Base-by-base conservation (phyloP, 2,113 vertebrate genomes). In the Ailurus styani region DNA sequence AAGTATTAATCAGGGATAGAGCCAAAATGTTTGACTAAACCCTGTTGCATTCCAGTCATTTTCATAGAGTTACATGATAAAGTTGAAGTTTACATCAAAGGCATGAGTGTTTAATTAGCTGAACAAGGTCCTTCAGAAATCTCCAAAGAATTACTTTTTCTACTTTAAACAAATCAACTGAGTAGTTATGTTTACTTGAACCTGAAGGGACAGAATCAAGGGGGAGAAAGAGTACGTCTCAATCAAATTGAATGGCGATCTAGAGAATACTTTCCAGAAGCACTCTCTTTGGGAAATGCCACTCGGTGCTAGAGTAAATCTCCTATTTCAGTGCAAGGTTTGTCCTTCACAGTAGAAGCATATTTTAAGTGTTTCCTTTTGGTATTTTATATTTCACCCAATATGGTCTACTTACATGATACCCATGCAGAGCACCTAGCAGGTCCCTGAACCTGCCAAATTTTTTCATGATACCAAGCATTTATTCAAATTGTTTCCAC, bases 71-170 rank as follows among this genome's bases (percentile, higher is more conserved):
- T 93, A 68, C 9, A 96, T n/a, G 29, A 29, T 72, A 42, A 64
- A 79, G 29, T 90, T 13, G 52, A 85, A 85, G 40, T 88, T 93
- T 72, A 72, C 8, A 75, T 31, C 52, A 85, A 95, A 98, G 42
- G 5, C 18, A 18, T 55, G n/a, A 87, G 6, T 95, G 88, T 83
- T 3, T 50, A 90, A 54, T 73, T 57, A 37, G 23, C 57, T 75
- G 47, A 64, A 37, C 12, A 75, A 66, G 31, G 52, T 87, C 66
- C 79, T 96, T 91, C 88, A 96, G 78, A 94, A 96, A 79, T 68
- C 52, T 75, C 18, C 34, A 66, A 50, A 86, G 68, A 89, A 29
- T 87, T 37, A 29, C 25, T n/a, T 86, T 47, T 92, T 57, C 31
- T 84, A 40, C 50, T 37, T 70, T 93, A 37, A 91, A 68, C 15